Conservation (phyloP, 2,113 vertebrate genomes). For the Oncorhynchus clarkii region DNA sequence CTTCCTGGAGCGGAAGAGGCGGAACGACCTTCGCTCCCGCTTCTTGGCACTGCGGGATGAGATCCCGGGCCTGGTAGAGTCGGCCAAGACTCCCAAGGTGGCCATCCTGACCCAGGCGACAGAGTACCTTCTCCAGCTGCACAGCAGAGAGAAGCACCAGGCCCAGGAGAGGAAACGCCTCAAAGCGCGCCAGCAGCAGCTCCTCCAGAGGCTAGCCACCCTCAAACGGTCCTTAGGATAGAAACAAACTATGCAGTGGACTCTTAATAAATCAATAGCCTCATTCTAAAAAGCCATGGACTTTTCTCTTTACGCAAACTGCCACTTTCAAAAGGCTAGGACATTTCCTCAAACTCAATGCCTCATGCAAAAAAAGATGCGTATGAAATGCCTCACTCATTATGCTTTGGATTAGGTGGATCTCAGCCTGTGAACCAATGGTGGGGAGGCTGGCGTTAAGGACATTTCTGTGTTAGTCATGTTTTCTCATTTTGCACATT, state of each 20-base stretch:
- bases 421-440: conserved; percentile 35
- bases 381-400: conserved; percentile 21
- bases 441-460: conserved; percentile 9
- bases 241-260: background rate
- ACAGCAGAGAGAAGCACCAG: conserved; percentile 78
- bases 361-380: conserved; percentile 52
- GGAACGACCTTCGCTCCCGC: conserved; percentile 89
- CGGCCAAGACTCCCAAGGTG: conserved; percentile 90
- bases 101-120: conserved; percentile 91
- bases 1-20: conserved; percentile 88
- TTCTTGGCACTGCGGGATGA: conserved; percentile 88
- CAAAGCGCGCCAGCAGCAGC: conserved; percentile 75
- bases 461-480: conserved; percentile 8
- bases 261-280: conserved; percentile 27
- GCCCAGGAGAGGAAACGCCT: conserved; percentile 84
- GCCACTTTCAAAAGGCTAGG: conserved; percentile 21
- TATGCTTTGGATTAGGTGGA: conserved; percentile 31
- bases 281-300: conserved; percentile 11
- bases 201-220: conserved; percentile 81
- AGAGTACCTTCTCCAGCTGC: conserved; percentile 83
- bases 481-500: conserved; percentile 42
- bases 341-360: conserved; percentile 41
- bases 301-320: background rate
- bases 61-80: conserved; percentile 82
- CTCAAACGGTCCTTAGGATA: conserved; percentile 80